Percentiles rank a stretch among this genome's conserved stretches.
These are phyloP conservation scores for Kryptopterus vitreolus DNA, from an alignment of 2,797 vertebrate genomes.

Conservation along the genomic window DNA sequence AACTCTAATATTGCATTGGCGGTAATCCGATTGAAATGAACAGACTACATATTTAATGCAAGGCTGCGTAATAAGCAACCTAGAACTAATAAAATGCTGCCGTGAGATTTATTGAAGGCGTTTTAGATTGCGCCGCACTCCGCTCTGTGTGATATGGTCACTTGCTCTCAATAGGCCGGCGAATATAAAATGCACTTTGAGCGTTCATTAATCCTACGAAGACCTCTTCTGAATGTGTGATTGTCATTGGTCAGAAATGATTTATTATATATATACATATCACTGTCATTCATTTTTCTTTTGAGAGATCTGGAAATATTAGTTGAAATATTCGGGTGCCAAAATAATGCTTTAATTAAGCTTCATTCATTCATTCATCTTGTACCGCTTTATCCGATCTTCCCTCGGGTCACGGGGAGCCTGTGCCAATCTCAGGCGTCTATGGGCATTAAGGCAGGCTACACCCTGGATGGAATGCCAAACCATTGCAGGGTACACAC, in stretches of 20 bases:
- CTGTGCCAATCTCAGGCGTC: no score
- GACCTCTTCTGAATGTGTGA: not conserved
- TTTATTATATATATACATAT: no score
- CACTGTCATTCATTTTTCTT: no score
- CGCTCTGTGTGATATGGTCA: not conserved
- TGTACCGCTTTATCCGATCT: no score
- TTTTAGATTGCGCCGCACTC: not conserved
- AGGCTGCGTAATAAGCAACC: not conserved
- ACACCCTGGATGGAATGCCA: no score
- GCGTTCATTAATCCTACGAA: not conserved
- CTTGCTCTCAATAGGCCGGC: not conserved
- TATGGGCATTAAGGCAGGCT: no score
- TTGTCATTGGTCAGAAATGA: not conserved
- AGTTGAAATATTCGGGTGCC: no score
- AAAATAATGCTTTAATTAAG: no score
- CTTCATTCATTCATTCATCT: no score
- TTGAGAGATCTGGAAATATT: no score
- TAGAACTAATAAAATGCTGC: not conserved
- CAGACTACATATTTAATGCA: not conserved
- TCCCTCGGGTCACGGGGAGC: no score
- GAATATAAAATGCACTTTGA: not conserved
- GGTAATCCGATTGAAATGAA: not conserved
- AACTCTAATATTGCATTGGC: not conserved
- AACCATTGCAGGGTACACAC: no score
- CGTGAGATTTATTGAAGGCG: not conserved